phyloP scores from a whole-genome alignment of 2,113 vertebrate species.

The Crotalus viridis region DNA sequence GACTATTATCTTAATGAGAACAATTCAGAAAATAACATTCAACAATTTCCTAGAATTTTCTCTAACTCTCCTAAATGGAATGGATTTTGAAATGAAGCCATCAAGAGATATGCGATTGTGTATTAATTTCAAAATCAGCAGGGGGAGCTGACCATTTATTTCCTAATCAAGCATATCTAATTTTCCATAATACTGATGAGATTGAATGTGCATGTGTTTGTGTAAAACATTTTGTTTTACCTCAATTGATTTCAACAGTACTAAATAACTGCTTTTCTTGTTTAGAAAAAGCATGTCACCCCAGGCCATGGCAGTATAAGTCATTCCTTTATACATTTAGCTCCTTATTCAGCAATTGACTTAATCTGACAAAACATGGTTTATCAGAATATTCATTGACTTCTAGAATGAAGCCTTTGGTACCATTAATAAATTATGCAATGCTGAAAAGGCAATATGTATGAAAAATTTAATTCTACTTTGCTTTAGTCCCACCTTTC shows the following conservation, averaged over 20 bases:
- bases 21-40: not conserved
- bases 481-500: no score
- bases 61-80: not conserved
- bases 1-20: not conserved
- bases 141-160: slow-evolving; percentile 1
- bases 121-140: not conserved
- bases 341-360: no score
- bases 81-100: not conserved
- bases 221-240: not conserved
- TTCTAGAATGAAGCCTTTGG: no score
- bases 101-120: not conserved
- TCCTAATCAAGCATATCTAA: not conserved
- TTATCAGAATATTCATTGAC: no score
- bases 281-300: not conserved
- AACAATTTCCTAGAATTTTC: not conserved
- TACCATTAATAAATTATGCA: no score
- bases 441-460: no score
- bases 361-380: no score
- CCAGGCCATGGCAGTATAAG: no score
- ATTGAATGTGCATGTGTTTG: not conserved
- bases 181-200: not conserved
- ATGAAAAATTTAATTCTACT: no score
- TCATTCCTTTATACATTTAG: no score
- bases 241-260: not conserved
- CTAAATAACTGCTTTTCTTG: not conserved